phyloP scores from a whole-genome alignment of 37 sponge, comb jelly and placozoan species.

The Haliclona indistincta region DNA sequence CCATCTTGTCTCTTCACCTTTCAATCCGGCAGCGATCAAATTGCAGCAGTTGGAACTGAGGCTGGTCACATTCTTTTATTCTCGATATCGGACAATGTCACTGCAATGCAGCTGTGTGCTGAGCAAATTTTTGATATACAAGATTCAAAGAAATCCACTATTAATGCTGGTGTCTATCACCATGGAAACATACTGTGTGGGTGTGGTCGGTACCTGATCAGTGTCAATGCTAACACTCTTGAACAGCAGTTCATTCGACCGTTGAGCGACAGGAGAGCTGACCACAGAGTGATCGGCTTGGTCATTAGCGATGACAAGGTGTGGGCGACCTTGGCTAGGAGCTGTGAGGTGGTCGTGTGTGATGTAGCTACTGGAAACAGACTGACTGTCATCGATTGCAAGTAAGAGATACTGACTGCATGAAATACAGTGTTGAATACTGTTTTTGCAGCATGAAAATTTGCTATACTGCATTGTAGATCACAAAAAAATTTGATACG shows the following conservation, averaged over 20 bases:
- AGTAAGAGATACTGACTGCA: constrained; percentile 2
- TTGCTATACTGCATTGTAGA: neutral
- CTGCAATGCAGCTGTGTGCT: neutral
- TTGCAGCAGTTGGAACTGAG: constrained; percentile 41
- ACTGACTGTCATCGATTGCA: constrained; percentile 17
- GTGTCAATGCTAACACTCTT: constrained; percentile 20
- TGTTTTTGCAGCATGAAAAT: neutral
- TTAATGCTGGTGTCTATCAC: constrained; percentile 39
- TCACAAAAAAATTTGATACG: no score
- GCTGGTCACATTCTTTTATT: constrained; percentile 39
- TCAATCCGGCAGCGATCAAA: neutral
- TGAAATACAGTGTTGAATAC: neutral
- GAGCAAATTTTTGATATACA: constrained; percentile 9
- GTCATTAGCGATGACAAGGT: constrained; percentile 7
- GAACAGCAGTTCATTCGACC: constrained; percentile 33
- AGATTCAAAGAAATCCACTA: constrained; percentile 4
- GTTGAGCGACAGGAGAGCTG: constrained; percentile 1
- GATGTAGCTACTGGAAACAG: neutral
- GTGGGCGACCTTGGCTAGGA: constrained; percentile 31
- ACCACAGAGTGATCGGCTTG: neutral
- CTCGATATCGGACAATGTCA: neutral
- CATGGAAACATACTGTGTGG: constrained; percentile 45
- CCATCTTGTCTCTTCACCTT: constrained; percentile 41
- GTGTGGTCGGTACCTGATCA: constrained; percentile 61
- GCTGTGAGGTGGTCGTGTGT: constrained; percentile 22